A percentile compares a stretch with the other conserved stretches of the same genome.
These are phyloP conservation scores for Platichthys flesus DNA, from an alignment of 2,113 vertebrate genomes.

Conservation along the genomic window DNA sequence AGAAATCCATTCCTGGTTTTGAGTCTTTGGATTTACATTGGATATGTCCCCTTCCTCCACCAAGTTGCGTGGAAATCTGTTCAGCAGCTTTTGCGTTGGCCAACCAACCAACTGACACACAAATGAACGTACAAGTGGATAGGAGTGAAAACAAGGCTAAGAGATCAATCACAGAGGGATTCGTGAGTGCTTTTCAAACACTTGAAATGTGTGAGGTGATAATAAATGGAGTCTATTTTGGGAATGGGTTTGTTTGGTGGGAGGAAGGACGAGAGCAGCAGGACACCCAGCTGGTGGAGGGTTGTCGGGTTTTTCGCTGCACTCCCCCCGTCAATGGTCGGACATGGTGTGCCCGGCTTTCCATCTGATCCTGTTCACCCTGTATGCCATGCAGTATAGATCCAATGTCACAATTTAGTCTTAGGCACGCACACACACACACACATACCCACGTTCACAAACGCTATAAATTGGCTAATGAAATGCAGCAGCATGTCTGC, in stretches of 20 bases:
- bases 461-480: conserved; percentile 37
- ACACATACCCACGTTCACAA: background rate
- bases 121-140: background rate
- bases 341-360: conserved; percentile 1
- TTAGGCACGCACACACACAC: conserved; percentile 2
- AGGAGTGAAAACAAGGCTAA: background rate
- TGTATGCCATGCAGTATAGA: conserved; percentile 19
- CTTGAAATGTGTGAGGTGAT: conserved; percentile 16
- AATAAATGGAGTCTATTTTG: conserved; percentile 51
- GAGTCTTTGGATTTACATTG: too few species aligned
- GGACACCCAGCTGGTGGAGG: conserved; percentile 45
- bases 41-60: too few species aligned
- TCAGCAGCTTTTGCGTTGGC: too few species aligned
- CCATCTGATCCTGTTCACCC: conserved; percentile 9
- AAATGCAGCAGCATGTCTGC: conserved; percentile 64
- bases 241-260: conserved; percentile 45
- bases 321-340: conserved; percentile 27
- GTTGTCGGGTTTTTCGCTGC: conserved; percentile 26
- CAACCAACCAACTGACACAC: too few species aligned
- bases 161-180: background rate
- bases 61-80: too few species aligned
- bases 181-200: fast-evolving
- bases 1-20: too few species aligned
- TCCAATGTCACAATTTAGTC: conserved; percentile 31
- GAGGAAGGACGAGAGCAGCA: conserved; percentile 41